Evolutionary conservation across 2,797 vertebrate species (phyloP).

Genomic region (Myiotriccus ornatus): DNA sequence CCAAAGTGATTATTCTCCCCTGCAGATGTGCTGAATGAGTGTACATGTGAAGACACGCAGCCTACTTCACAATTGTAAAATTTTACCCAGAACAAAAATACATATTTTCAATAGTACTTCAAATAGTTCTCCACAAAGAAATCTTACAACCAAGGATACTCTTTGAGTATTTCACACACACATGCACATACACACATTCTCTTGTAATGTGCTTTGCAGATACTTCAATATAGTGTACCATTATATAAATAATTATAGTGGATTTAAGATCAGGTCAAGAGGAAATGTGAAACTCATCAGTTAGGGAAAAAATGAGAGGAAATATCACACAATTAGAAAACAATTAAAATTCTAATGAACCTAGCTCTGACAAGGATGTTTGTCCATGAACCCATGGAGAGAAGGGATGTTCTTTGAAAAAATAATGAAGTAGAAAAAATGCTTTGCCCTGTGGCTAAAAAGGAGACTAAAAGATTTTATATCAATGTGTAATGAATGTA

Average conservation of each 20-base stretch:
- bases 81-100: neutral
- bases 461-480: neutral
- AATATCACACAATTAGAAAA: conserved; percentile 6
- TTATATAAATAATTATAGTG: neutral
- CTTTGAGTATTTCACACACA: neutral
- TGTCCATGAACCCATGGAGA: neutral
- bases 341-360: conserved; percentile 35
- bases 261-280: conserved; percentile 24
- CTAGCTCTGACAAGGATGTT: neutral
- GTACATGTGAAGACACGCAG: neutral
- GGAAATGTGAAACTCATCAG: neutral
- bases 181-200: neutral
- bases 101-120: neutral
- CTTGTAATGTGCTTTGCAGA: neutral
- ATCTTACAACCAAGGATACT: neutral
- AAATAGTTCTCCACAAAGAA: neutral
- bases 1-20: neutral
- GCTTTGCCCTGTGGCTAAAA: neutral
- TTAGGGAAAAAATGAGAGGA: neutral
- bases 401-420: neutral
- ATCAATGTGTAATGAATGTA: neutral
- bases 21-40: neutral
- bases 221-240: neutral
- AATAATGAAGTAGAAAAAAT: neutral
- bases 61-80: neutral